Base-by-base conservation (phyloP, 2,888 invertebrate genomes). In the Polymixis flavicincta region DNA sequence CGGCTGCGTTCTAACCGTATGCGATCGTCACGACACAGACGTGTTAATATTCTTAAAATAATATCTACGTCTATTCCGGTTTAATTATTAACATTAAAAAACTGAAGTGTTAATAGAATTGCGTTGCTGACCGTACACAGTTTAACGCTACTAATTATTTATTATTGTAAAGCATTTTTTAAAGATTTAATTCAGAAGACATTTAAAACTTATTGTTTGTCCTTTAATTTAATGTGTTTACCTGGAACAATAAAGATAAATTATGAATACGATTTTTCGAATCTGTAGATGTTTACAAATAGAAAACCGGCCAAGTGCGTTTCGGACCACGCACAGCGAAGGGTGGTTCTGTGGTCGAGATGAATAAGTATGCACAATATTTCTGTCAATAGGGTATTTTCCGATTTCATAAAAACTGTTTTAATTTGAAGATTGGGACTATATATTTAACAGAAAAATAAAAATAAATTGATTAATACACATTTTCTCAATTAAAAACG, bases 141-240 rank as follows among this genome's bases (percentile, higher is more conserved):
- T 74, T 54, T 25, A 71, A 70, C 45, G 52, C 71, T 54, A 54
- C 60, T 77, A 64, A 45, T 65, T 54, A 80, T 64, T 74, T 68
- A 59, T 76, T 76, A 55, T 66, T 50, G 75, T 73, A 68, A 80
- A 79, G 64, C 74, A 59, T 68, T 63, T 59, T 64, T 57, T 64
- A 45, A 74, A 64, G 54, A 59, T 50, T 50, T 48, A 17, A 64
- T 45, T 78, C 25, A 61, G 42, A 52, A 65, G 54, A 61, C 17
- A n/a, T 42, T 50, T 25, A 52, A 45, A 74, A 52, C 55, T 57
- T 50, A 61, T 65, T 57, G 22, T 52, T 50, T 67, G 55, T 55
- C 59, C 13, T 55, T 37, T 76, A 97, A 85, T 96, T 97, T 74
- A 96, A 78, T 48, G 97, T 97, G 90, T 97, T 97, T 77, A 97